Evolutionary conservation across 2,113 vertebrate species (phyloP), one percentile per base, ranked within the genome.

Genomic region (Albula glossodonta): DNA sequence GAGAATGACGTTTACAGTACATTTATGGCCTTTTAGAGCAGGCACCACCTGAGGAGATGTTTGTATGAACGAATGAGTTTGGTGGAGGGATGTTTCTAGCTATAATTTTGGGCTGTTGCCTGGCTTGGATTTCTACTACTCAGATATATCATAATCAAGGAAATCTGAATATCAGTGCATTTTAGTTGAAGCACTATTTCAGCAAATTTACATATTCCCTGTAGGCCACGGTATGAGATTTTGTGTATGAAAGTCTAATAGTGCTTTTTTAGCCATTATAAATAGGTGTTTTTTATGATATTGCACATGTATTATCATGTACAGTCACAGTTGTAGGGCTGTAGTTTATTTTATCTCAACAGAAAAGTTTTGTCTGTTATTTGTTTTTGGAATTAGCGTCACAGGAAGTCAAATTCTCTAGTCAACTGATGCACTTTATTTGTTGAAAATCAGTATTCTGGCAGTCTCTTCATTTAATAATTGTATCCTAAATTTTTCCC

Each of bases 401-500:
- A 83, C 31, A 89, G 87, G n/a, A 87, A 51, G 81, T 92, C 85
- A 82, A 87, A 88, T 91, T 49, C 77, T 90, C 85, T 88, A 19
- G 92, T 92, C 85, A 86, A 92, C 90, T 85, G 88, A 93, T 93
- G 95, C 95, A 96, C 95, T 96, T 96, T 95, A 96, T 94, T 81
- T 89, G 89, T 90, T 85, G 85, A 91, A 88, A 86, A 91, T 89
- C 94, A 95, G 93, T 95, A 94, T 95, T 95, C 89, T 87, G 50
- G 60, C 74, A 84, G 11, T 49, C 80, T 74, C 22, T 74, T 25
- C 1, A 31, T 66, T 84, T 80, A 10, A 63, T 25, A 80, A 5
- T 25, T 53, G 51, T 56, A 25, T 10, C 83, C 79, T 49, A 51
- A 19, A 53, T 85, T 13, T 51, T n/a, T 31, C 15, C 48, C 41